These are phyloP conservation scores for Bombus haemorrhoidalis DNA, from an alignment of 1,140 invertebrate species.

Conservation along the genomic window DNA sequence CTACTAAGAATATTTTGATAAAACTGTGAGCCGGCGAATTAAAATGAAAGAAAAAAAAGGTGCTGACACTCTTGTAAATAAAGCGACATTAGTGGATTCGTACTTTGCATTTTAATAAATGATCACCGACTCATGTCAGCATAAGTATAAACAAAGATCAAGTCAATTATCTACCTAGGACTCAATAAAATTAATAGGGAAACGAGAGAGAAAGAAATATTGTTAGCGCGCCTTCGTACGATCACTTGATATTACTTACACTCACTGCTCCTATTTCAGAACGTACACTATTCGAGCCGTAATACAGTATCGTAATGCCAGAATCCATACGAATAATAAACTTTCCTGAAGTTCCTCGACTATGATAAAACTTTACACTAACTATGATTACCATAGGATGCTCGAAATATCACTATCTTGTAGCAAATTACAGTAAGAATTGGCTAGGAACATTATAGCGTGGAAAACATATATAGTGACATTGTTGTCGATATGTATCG, in stretches of 20 bases:
- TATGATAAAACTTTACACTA: conserved; percentile 17
- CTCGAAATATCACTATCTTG: neutral
- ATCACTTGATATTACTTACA: conserved; percentile 46
- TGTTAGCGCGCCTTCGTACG: neutral
- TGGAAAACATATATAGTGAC: neutral
- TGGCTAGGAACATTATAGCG: neutral
- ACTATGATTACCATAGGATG: neutral
- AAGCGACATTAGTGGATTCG: conserved; percentile 3
- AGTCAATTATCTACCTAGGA: neutral
- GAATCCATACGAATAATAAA: conserved; percentile 48
- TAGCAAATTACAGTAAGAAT: neutral
- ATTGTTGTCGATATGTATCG: neutral
- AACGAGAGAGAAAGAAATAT: neutral
- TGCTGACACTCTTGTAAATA: conserved; percentile 3
- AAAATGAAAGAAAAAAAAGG: neutral
- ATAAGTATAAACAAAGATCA: conserved; percentile 26
- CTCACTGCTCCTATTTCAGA: conserved; percentile 31
- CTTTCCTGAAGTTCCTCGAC: conserved; percentile 25
- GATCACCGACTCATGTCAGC: conserved; percentile 13
- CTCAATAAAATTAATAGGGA: neutral
- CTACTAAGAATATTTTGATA: neutral
- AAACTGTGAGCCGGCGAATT: neutral
- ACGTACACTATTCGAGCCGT: conserved; percentile 32
- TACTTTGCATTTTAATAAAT: conserved; percentile 17
- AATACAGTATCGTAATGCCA: conserved; percentile 44